A percentile compares a stretch with the other conserved stretches of the same genome.
Evolutionary conservation across 2,113 vertebrate genomes (phyloP).

Genomic region (Cavia porcellus): DNA sequence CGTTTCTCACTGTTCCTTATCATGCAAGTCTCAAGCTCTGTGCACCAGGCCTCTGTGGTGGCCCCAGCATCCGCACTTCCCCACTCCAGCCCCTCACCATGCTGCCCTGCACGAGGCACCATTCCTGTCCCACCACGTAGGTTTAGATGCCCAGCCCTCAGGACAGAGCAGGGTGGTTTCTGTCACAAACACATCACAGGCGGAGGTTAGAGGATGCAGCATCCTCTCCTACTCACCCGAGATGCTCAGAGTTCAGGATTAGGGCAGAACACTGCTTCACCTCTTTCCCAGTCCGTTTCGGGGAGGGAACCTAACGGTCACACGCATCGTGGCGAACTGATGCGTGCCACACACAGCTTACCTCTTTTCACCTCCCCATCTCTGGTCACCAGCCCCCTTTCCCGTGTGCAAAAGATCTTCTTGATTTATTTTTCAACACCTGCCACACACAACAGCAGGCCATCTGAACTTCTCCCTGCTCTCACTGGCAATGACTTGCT

Average conservation of each 20-base stretch:
- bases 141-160: neutral
- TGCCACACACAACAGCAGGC: too few species aligned
- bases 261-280: too few species aligned
- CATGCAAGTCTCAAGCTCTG: neutral
- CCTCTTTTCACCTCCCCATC: neutral
- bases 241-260: neutral
- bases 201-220: neutral
- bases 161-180: conserved; percentile 52
- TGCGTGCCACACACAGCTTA: neutral
- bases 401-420: neutral
- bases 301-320: neutral
- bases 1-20: neutral
- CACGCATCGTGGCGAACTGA: too few species aligned
- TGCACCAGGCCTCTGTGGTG: neutral
- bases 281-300: neutral
- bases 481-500: neutral
- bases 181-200: neutral
- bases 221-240: neutral
- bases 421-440: neutral
- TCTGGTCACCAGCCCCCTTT: neutral
- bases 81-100: neutral
- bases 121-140: too few species aligned
- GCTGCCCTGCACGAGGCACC: too few species aligned
- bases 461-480: neutral
- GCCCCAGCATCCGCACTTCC: neutral